Base-by-base conservation (phyloP, 2,113 vertebrate species). In the Cyanoramphus novaezelandiae region DNA sequence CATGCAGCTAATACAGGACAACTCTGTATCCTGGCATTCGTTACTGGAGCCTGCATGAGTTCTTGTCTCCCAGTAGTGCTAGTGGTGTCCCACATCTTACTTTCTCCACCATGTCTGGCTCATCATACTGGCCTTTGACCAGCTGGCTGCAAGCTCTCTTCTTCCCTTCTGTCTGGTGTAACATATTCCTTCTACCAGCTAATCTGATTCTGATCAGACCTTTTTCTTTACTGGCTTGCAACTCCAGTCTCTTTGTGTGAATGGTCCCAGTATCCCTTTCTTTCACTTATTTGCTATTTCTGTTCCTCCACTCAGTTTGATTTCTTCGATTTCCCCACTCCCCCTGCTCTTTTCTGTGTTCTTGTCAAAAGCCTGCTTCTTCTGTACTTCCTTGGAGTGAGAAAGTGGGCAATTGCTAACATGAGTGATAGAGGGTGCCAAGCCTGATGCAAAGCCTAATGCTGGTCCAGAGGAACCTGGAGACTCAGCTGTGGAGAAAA, bases 41-140 rank as follows among this genome's bases (percentile, higher is more conserved):
- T 49, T 1, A 0, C 39, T 76, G 63, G 27, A 52, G 12, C 13
- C 17, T 1, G 0, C 43, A 9, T 63, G 57, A 4, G 14, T 62
- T 57, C 33, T 39, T 2, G 1, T 50, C 60, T 69, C 33, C 13
- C 10, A 39, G n/a, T 12, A 55, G 17, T 35, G 24, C 53, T 52
- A 29, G 27, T 50, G 8, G 17, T 52, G 11, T 76, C 49, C 16
- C 13, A 41, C 7, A 7, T 49, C 31, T 57, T 4, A 14, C 17
- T 72, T 88, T 80, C 37, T 53, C 24, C 23, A 29, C 17, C 19
- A 10, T 77, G 39, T 13, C 41, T 74, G 29, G 20, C 13, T 82
- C 31, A n/a, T 55, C 24, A 6, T 69, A 46, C 21, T 63, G 49
- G 13, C 13, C 37, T 80, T 55, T 88, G 31, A 62, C 37, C 64